These are phyloP conservation scores for Kuschelorhynchus macadamiae DNA, from an alignment of 2,888 invertebrate genomes.

Conservation along the genomic window DNA sequence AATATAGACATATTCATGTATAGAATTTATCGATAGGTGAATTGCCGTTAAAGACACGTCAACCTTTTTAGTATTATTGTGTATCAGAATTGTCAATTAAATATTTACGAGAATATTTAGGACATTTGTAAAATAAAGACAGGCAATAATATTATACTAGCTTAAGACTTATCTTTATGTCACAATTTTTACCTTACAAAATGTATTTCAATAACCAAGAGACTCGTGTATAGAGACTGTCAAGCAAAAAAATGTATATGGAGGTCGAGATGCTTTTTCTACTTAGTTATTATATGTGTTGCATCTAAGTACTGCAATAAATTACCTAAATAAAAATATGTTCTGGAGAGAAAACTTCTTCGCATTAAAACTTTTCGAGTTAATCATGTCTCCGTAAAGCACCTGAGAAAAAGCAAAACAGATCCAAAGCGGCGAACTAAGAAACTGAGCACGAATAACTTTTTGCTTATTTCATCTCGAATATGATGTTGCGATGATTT, in stretches of 20 bases:
- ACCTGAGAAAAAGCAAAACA: conserved; percentile 33
- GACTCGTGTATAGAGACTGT: too few species aligned
- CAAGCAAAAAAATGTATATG: too few species aligned
- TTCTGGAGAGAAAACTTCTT: conserved; percentile 35
- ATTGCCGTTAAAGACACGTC: too few species aligned
- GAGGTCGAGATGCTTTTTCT: background rate
- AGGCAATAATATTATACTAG: too few species aligned
- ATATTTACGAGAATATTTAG: too few species aligned
- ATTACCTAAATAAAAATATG: conserved; percentile 44
- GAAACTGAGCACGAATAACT: conserved; percentile 12
- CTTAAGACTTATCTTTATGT: too few species aligned
- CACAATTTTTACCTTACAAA: background rate
- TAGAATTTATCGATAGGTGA: too few species aligned
- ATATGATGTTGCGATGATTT: background rate
- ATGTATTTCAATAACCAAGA: too few species aligned
- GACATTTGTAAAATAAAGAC: too few species aligned
- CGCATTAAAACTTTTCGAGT: conserved; percentile 44
- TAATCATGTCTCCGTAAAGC: conserved; percentile 42
- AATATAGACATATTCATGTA: too few species aligned
- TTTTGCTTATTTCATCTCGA: conserved; percentile 19
- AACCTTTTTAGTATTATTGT: too few species aligned
- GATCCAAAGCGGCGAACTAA: conserved; percentile 2
- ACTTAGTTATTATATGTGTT: conserved; percentile 12
- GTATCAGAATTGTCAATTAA: too few species aligned
- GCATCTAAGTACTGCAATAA: conserved; percentile 29